A percentile compares a stretch with the other conserved stretches of the same genome.
Conservation (phyloP, 2,797 vertebrate genomes). For the Myotis myotis region DNA sequence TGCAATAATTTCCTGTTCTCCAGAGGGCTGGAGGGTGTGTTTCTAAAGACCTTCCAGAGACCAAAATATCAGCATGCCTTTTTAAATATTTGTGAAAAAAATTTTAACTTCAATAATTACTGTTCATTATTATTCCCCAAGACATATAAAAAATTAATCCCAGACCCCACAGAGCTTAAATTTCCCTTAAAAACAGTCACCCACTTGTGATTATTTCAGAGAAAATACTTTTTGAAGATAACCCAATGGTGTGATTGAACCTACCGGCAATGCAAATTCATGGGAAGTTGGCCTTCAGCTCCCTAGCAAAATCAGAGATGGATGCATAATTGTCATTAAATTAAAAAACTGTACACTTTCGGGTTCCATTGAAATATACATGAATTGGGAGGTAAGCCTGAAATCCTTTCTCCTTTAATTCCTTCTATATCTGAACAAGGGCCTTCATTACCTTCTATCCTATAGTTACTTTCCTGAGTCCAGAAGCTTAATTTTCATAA, state of each 20-base stretch:
- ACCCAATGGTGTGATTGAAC: background rate
- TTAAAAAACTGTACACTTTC: background rate
- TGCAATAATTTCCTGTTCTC: conserved; percentile 24
- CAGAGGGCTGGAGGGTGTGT: background rate
- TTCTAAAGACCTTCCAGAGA: background rate
- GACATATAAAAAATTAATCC: conserved; percentile 44
- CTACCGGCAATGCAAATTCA: background rate
- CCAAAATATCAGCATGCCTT: background rate
- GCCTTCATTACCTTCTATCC: background rate
- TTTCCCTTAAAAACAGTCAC: conserved; percentile 38
- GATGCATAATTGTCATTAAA: conserved; percentile 27
- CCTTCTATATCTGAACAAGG: background rate
- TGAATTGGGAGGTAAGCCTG: background rate
- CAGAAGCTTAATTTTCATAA: conserved; percentile 38
- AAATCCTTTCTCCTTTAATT: conserved; percentile 36
- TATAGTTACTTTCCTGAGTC: background rate
- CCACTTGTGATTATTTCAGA: conserved; percentile 25
- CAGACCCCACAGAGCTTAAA: conserved; percentile 26
- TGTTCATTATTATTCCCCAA: conserved; percentile 11
- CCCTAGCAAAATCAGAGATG: conserved; percentile 40
- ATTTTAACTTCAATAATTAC: conserved; percentile 22
- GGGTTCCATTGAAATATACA: background rate
- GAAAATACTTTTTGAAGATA: conserved; percentile 45
- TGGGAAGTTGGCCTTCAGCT: background rate
- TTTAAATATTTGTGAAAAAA: conserved; percentile 5